Percentiles rank a stretch among this genome's conserved stretches.
phyloP scores from a whole-genome alignment of 2,113 vertebrate genomes.

The Siniperca chuatsi region DNA sequence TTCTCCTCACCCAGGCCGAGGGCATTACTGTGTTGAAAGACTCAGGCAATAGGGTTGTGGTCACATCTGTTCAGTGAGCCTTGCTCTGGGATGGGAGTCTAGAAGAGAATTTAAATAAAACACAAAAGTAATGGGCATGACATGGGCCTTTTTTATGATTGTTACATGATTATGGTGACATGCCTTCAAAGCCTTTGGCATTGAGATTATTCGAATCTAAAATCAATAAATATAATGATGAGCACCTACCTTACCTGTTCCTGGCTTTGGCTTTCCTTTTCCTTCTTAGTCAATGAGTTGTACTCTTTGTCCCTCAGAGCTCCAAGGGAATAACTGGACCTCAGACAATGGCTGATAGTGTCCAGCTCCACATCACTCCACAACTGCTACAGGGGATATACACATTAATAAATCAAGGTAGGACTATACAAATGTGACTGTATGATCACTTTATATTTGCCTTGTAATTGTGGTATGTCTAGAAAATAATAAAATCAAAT shows the following conservation, averaged over 20 bases:
- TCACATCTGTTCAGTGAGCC: conserved; percentile 44
- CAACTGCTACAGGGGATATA: conserved; percentile 58
- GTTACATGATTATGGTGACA: background rate
- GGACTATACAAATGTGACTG: background rate
- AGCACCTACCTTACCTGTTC: conserved; percentile 71
- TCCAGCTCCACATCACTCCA: conserved; percentile 84
- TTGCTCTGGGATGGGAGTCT: conserved; percentile 49
- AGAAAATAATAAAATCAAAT: background rate
- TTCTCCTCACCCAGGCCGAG: background rate
- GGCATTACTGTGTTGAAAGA: conserved; percentile 30
- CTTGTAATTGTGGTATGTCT: background rate
- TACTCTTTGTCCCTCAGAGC: conserved; percentile 58
- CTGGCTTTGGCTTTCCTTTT: conserved; percentile 45
- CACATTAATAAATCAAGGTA: conserved; percentile 1
- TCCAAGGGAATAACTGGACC: conserved; percentile 59
- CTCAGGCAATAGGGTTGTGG: conserved; percentile 33
- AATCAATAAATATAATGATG: background rate
- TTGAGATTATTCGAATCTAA: background rate
- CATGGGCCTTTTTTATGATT: background rate
- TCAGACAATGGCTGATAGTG: conserved; percentile 55
- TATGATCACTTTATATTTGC: background rate
- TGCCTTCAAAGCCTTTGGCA: background rate
- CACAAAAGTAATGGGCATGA: background rate
- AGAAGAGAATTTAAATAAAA: conserved; percentile 15
- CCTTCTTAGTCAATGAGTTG: conserved; percentile 41